These are phyloP conservation scores for Acanthosoma haemorrhoidale DNA, from an alignment of 2,888 invertebrate genomes.

Conservation along the genomic window DNA sequence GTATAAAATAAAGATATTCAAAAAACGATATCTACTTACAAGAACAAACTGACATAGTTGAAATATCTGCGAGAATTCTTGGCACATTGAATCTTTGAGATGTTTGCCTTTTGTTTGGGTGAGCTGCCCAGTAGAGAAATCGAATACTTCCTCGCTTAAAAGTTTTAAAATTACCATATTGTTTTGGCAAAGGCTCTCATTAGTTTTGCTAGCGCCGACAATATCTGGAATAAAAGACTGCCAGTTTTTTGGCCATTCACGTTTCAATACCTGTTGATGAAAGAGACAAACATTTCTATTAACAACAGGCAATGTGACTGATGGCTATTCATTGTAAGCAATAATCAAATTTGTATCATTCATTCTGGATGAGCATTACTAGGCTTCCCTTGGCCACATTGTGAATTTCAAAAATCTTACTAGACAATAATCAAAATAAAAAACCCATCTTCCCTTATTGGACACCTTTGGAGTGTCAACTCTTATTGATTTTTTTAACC, in stretches of 20 bases:
- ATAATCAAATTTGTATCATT: not conserved
- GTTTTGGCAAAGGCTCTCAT: constrained; percentile 98
- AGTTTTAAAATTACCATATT: constrained; percentile 98
- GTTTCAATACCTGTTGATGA: constrained; percentile 73
- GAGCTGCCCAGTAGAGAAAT: constrained; percentile 95
- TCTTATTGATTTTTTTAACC: no score
- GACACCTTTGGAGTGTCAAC: no score
- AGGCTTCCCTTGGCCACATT: no score
- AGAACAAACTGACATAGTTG: constrained; percentile 96
- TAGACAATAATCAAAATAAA: no score
- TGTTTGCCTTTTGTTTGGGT: constrained; percentile 99
- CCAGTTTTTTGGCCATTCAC: constrained; percentile 99
- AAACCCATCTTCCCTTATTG: no score
- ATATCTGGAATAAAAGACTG: constrained; percentile 98
- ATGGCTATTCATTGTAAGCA: not conserved
- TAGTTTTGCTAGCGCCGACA: constrained; percentile 97
- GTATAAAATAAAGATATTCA: not conserved
- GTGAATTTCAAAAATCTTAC: no score
- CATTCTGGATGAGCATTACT: no score
- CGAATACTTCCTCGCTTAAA: constrained; percentile 97
- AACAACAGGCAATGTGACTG: no score
- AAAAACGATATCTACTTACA: constrained; percentile 46
- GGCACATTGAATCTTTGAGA: constrained; percentile 98
- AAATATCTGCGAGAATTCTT: constrained; percentile 97
- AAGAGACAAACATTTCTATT: constrained; percentile 31